Evolutionary conservation across 2,888 invertebrate genomes (phyloP), one percentile per base, ranked within the genome.

Genomic region (Epicampocera succincta): DNA sequence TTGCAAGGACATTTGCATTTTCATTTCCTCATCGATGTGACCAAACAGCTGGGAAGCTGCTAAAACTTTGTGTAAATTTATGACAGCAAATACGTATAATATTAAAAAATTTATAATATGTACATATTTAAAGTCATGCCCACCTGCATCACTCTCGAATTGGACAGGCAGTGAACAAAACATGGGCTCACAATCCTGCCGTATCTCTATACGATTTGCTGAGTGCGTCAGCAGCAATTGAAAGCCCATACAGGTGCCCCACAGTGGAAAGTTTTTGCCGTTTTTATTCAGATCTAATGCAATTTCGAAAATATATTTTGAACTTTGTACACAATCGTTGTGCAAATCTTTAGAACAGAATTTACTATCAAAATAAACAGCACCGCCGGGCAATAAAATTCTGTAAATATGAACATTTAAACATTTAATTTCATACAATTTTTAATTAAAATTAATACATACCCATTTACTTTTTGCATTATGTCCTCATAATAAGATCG

Each of bases 161-260:
- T 93, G 89, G 3, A 97, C 89, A 0, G 94, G 93, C 79, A 94
- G 86, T n/a, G 94, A 92, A 9, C 92, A 91, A 83, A 92, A 92
- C 63, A 90, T 88, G 0, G 93, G 93, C 54, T 91, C 89, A 87
- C 96, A 97, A 12, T 90, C 85, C 3, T 91, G 91, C 74, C 96
- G 92, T 79, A 94, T 78, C 71, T 95, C 93, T 33, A 89, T 87
- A 1, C 85, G 85, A 44, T 91, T 87, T 0, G 93, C 91, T 1
- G 93, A 94, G 2, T 95, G 90, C 76, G 94, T 94, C 17, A 95
- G 91, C 72, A 97, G 89, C 42, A 96, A 91, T 89, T 98, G 95
- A 89, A 96, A 96, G 1, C 98, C 98, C 46, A 97, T 92, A 86
- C 98, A 98, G 0, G 95, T 97, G 0, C 97, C 98, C 92, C 95